phyloP scores from a whole-genome alignment of 2,113 vertebrate genomes.

The Patagioenas fasciata region DNA sequence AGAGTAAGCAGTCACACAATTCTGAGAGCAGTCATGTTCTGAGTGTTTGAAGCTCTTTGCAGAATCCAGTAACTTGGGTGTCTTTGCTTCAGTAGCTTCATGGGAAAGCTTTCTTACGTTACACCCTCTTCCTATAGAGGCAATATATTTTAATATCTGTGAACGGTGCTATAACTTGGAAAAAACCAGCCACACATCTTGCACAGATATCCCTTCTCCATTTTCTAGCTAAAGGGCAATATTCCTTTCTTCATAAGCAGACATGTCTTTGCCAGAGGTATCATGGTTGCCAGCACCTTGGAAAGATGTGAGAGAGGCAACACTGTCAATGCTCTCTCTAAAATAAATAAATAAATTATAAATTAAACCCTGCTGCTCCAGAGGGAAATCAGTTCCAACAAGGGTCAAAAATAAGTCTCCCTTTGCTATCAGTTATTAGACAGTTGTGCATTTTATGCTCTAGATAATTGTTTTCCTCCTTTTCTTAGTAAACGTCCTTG shows the following conservation, averaged over 20 bases:
- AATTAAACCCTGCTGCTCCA: background rate
- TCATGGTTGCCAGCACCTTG: background rate
- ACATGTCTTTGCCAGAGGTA: background rate
- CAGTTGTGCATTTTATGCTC: background rate
- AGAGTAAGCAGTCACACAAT: background rate
- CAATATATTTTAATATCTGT: background rate
- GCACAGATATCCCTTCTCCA: background rate
- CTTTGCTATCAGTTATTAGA: background rate
- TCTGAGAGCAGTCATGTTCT: background rate
- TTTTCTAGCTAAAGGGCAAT: background rate
- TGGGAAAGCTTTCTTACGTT: background rate
- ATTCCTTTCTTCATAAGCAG: background rate
- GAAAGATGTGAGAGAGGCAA: background rate
- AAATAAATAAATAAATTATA: background rate
- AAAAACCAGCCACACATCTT: background rate
- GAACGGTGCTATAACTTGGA: background rate
- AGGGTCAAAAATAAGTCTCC: background rate
- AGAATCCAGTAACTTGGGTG: background rate
- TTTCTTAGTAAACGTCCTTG: background rate
- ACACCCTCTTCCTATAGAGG: background rate
- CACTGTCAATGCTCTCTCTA: background rate
- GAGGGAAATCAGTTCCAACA: background rate
- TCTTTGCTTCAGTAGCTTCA: background rate
- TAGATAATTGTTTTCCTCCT: background rate
- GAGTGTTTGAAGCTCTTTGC: background rate